phyloP scores from a whole-genome alignment of 1,140 invertebrate genomes.

The Leptinotarsa texana region DNA sequence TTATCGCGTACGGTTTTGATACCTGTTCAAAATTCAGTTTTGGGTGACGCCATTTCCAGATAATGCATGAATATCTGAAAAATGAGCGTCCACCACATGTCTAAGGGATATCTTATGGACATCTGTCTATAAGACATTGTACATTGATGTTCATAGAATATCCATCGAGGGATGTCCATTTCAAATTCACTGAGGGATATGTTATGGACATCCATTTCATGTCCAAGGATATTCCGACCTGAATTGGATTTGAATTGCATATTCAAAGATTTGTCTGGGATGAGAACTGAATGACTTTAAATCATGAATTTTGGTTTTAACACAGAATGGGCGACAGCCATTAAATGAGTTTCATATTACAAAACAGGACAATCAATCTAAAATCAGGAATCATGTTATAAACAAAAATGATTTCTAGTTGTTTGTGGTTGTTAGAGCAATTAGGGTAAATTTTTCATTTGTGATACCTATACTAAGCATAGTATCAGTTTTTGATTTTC shows the following conservation, averaged over 20 bases:
- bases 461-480: slow-evolving; percentile 17
- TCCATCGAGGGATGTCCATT: too few species aligned
- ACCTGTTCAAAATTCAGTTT: too few species aligned
- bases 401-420: slow-evolving; percentile 13
- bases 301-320: too few species aligned
- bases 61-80: too few species aligned
- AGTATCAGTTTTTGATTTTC: slow-evolving; percentile 4
- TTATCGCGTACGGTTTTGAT: neutral
- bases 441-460: slow-evolving; percentile 26
- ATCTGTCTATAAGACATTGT: too few species aligned
- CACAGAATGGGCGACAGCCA: neutral
- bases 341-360: neutral
- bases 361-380: neutral
- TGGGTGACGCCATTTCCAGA: too few species aligned
- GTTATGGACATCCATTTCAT: too few species aligned
- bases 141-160: too few species aligned
- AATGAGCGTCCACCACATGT: too few species aligned
- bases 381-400: neutral
- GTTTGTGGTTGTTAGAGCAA: slow-evolving; percentile 16
- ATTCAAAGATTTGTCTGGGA: neutral
- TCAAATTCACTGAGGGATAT: too few species aligned
- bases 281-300: neutral
- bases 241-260: neutral
- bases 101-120: too few species aligned
- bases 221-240: too few species aligned